These are phyloP conservation scores for Pseudochromis fuscus DNA, from an alignment of 2,797 vertebrate genomes.

Conservation along the genomic window DNA sequence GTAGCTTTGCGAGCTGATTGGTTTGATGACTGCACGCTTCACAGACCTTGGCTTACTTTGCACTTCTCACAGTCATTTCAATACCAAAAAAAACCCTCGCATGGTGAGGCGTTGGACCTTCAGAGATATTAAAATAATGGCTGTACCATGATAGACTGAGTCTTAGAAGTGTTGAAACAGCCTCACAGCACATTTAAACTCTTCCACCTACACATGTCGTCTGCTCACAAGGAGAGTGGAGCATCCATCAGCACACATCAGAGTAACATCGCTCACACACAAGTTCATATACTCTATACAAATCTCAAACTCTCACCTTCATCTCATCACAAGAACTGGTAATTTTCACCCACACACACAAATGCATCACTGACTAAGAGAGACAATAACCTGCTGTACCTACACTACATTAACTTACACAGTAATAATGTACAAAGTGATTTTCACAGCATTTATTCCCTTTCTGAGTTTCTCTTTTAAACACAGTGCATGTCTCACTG, in stretches of 20 bases:
- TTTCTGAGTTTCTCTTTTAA: not conserved
- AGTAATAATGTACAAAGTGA: not conserved
- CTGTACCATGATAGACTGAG: not conserved
- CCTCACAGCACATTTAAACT: not conserved
- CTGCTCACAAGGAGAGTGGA: not conserved
- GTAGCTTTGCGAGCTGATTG: constrained; percentile 5
- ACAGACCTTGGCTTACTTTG: constrained; percentile 8
- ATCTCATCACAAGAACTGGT: not conserved
- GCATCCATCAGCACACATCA: constrained; percentile 1
- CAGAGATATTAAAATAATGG: constrained; percentile 30
- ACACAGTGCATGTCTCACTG: not conserved
- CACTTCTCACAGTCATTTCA: constrained; percentile 25
- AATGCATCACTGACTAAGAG: not conserved
- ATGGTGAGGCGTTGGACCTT: not conserved
- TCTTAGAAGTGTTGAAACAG: constrained; percentile 4
- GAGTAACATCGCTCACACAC: constrained; percentile 1
- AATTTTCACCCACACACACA: constrained; percentile 10
- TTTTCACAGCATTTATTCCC: not conserved
- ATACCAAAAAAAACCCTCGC: not conserved
- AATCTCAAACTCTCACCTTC: constrained; percentile 29
- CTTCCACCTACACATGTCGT: not conserved
- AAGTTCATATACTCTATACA: constrained; percentile 26
- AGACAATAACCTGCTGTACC: not conserved
- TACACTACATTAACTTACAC: not conserved
- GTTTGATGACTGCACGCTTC: constrained; percentile 19